phyloP scores from a whole-genome alignment of 2,797 vertebrate genomes.

The Remorina albescens region DNA sequence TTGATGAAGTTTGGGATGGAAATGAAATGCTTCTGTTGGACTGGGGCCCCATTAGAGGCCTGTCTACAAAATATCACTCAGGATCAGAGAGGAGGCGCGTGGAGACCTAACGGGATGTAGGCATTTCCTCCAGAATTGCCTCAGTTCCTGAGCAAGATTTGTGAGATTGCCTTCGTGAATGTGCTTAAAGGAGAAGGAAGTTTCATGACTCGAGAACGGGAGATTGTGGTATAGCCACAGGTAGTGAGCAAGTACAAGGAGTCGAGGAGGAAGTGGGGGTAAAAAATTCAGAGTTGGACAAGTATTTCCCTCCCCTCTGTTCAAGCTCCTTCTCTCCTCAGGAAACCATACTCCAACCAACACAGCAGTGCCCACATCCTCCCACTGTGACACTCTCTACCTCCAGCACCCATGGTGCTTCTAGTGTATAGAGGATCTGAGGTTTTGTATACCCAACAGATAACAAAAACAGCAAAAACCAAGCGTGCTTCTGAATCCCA shows the following conservation, averaged over 20 bases:
- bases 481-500: constrained; percentile 41
- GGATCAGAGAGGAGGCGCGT: constrained; percentile 63
- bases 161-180: constrained; percentile 58
- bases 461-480: constrained; percentile 48
- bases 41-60: constrained; percentile 31
- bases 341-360: constrained; percentile 81
- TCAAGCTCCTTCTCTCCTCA: constrained; percentile 58
- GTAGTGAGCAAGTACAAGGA: constrained; percentile 52
- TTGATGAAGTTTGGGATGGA: constrained; percentile 41
- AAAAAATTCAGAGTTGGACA: constrained; percentile 66
- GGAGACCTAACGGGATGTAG: constrained; percentile 70
- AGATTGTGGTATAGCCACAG: constrained; percentile 44
- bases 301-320: constrained; percentile 52
- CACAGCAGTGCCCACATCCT: constrained; percentile 68
- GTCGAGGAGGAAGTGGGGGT: constrained; percentile 60
- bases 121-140: constrained; percentile 74
- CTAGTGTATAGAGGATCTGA: constrained; percentile 45
- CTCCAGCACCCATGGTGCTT: constrained; percentile 36
- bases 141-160: constrained; percentile 71
- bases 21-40: constrained; percentile 61
- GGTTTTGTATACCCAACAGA: constrained; percentile 41
- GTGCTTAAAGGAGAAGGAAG: constrained; percentile 48
- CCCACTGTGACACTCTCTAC: constrained; percentile 41
- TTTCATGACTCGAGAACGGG: constrained; percentile 26
- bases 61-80: constrained; percentile 50